These are phyloP conservation scores for Drosophila baimaii DNA, from an alignment of 1,140 invertebrate genomes.

Conservation along the genomic window DNA sequence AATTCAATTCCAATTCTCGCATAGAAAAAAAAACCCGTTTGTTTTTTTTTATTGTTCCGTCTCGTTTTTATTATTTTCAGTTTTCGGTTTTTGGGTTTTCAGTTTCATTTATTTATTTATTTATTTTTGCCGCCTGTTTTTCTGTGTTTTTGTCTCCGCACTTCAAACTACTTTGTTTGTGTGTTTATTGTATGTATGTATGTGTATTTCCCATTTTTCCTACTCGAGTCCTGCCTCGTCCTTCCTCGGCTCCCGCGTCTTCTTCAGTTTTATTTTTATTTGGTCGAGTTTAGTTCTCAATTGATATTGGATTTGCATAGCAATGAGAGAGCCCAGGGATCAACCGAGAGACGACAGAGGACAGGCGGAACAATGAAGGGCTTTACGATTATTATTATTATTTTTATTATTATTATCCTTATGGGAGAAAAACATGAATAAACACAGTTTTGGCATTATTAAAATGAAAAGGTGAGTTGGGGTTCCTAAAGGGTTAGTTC, in stretches of 20 bases:
- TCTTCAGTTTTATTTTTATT: conserved; percentile 50
- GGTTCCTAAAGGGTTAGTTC: no score
- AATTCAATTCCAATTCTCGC: conserved; percentile 73
- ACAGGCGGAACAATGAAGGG: background rate
- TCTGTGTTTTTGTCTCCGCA: conserved; percentile 31
- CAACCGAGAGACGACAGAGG: background rate
- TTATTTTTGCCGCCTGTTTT: conserved; percentile 30
- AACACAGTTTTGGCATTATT: background rate
- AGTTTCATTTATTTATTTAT: conserved; percentile 44
- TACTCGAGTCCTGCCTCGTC: background rate
- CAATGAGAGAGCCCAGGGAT: conserved; percentile 10
- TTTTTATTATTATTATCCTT: background rate
- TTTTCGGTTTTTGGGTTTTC: conserved; percentile 4
- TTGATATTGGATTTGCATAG: conserved; percentile 35
- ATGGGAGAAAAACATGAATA: background rate
- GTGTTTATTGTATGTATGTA: conserved; percentile 51
- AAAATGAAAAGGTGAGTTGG: background rate
- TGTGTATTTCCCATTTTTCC: conserved; percentile 30
- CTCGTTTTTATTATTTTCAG: conserved; percentile 14
- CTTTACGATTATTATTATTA: conserved; percentile 1
- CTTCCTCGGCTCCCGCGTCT: conserved; percentile 4
- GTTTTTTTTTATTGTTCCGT: conserved; percentile 38
- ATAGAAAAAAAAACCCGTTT: conserved; percentile 63
- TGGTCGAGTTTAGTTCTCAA: conserved; percentile 24
- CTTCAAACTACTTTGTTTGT: conserved; percentile 72